Conservation (phyloP, 2,888 invertebrate species). For the Hemistola chrysoprasaria region DNA sequence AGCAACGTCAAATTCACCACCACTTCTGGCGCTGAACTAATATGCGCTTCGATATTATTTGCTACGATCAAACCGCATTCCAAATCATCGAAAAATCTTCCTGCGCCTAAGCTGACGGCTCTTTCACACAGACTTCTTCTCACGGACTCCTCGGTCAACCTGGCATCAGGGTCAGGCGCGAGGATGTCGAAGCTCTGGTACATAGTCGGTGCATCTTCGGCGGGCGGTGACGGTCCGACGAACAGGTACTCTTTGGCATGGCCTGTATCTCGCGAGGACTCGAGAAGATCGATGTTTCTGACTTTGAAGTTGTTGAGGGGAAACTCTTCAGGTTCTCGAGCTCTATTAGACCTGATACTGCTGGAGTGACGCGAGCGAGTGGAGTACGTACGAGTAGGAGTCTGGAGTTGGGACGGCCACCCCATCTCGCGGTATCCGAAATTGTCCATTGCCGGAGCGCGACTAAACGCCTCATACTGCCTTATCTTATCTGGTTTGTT, state of each 20-base stretch:
- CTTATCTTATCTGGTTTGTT: slow-evolving; percentile 71
- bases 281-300: slow-evolving; percentile 77
- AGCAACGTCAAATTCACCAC: slow-evolving; percentile 88
- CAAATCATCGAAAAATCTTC: slow-evolving; percentile 87
- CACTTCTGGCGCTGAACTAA: slow-evolving; percentile 83
- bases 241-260: slow-evolving; percentile 88
- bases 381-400: slow-evolving; percentile 49
- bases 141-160: slow-evolving; percentile 87
- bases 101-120: slow-evolving; percentile 85
- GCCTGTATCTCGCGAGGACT: slow-evolving; percentile 81
- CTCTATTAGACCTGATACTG: slow-evolving; percentile 73
- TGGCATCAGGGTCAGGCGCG: slow-evolving; percentile 85
- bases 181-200: slow-evolving; percentile 89
- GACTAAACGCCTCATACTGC: slow-evolving; percentile 48
- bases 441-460: slow-evolving; percentile 80
- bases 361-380: slow-evolving; percentile 54
- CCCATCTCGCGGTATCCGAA: slow-evolving; percentile 84
- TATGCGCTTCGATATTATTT: slow-evolving; percentile 82
- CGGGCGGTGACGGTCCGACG: slow-evolving; percentile 90
- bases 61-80: slow-evolving; percentile 85
- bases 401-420: slow-evolving; percentile 65
- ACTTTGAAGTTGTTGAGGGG: slow-evolving; percentile 74
- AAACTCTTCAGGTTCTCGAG: slow-evolving; percentile 76
- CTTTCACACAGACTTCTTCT: slow-evolving; percentile 87
- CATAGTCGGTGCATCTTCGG: slow-evolving; percentile 90